These are phyloP conservation scores for Ctenicera cuprea DNA, from an alignment of 2,888 invertebrate genomes.

Conservation along the genomic window DNA sequence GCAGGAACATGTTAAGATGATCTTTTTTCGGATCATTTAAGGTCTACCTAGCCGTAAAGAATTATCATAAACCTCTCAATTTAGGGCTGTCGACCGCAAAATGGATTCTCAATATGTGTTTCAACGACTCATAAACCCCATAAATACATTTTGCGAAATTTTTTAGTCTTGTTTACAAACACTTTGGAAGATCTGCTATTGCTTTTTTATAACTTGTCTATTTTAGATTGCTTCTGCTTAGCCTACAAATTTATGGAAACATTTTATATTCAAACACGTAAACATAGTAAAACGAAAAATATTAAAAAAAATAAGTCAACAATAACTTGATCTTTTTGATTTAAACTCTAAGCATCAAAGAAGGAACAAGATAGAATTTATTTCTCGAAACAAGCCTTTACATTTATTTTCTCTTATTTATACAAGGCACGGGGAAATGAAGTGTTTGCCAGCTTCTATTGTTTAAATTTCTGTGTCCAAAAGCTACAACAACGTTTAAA, in stretches of 20 bases:
- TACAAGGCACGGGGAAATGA: too few relatives aligned
- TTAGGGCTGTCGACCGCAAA: slow-evolving; percentile 19
- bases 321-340: too few relatives aligned
- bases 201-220: background rate
- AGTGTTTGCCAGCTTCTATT: too few relatives aligned
- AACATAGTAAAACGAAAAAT: too few relatives aligned
- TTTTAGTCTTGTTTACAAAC: background rate
- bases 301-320: too few relatives aligned
- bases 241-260: background rate
- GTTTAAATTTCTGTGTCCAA: too few relatives aligned
- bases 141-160: background rate
- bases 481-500: too few relatives aligned
- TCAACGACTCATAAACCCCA: background rate
- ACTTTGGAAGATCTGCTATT: background rate
- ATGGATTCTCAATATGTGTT: slow-evolving; percentile 23
- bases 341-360: too few relatives aligned
- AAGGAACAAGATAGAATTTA: too few relatives aligned
- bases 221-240: background rate
- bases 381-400: too few relatives aligned
- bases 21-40: slow-evolving; percentile 5
- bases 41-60: slow-evolving; percentile 10
- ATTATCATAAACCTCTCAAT: slow-evolving; percentile 19
- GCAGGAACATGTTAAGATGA: slow-evolving; percentile 1
- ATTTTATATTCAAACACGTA: too few relatives aligned
- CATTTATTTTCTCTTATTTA: too few relatives aligned